These are phyloP conservation scores for Acleris laterana DNA, from an alignment of 2,888 invertebrate genomes.

Conservation along the genomic window DNA sequence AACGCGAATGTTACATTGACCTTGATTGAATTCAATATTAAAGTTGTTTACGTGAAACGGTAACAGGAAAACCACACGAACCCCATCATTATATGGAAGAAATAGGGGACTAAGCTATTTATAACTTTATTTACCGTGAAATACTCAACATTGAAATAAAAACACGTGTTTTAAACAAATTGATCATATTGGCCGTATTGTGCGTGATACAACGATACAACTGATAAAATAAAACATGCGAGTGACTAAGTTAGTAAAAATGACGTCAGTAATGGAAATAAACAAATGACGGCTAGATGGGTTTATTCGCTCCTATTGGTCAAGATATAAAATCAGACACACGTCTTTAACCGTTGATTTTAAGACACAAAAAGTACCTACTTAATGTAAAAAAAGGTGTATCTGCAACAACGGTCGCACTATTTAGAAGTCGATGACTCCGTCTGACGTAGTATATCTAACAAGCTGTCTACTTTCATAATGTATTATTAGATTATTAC, in stretches of 20 bases:
- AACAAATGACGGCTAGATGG: not conserved
- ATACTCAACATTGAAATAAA: not conserved
- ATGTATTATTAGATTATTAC: not conserved
- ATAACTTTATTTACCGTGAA: not conserved
- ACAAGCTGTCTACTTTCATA: slow-evolving; percentile 27
- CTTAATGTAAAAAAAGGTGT: slow-evolving; percentile 42
- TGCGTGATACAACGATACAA: slow-evolving; percentile 4
- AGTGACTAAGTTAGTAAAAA: slow-evolving; percentile 13
- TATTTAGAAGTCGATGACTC: slow-evolving; percentile 65
- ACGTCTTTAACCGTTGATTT: slow-evolving; percentile 40
- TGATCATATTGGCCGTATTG: not conserved
- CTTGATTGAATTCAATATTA: too few relatives aligned
- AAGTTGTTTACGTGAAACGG: too few relatives aligned
- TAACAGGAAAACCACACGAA: too few relatives aligned
- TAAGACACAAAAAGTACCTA: slow-evolving; percentile 40
- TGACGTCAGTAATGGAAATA: slow-evolving; percentile 1
- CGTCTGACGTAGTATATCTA: slow-evolving; percentile 35
- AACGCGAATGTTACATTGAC: too few relatives aligned
- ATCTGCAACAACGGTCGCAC: slow-evolving; percentile 54
- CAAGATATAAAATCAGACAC: slow-evolving; percentile 13
- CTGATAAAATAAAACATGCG: slow-evolving; percentile 1
- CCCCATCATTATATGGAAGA: too few relatives aligned
- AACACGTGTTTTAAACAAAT: slow-evolving; percentile 21
- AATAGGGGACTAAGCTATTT: not conserved
- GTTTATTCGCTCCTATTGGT: slow-evolving; percentile 8